Conservation (phyloP, 2,888 invertebrate genomes). For the Merodon equestris region DNA sequence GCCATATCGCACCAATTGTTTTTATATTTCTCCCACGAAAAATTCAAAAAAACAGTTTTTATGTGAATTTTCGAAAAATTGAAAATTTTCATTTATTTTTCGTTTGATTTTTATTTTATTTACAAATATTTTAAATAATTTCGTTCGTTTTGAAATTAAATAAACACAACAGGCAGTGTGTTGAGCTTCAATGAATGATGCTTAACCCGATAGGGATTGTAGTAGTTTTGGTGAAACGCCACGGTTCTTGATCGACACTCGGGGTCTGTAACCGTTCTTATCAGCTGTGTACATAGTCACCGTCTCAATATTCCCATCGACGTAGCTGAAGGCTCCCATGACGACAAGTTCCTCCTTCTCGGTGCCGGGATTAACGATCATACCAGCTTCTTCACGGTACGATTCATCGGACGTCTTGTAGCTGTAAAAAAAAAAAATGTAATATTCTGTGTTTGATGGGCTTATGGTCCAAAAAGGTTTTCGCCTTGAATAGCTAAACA, state of each 20-base stretch:
- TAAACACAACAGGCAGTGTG: no score
- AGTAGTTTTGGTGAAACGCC: constrained; percentile 71
- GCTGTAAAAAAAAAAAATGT: constrained; percentile 63
- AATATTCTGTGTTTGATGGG: no score
- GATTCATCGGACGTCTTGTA: constrained; percentile 76
- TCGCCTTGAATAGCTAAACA: no score
- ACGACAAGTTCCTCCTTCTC: constrained; percentile 76
- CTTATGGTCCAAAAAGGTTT: no score
- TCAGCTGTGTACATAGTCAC: constrained; percentile 78
- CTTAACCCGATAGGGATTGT: constrained; percentile 58
- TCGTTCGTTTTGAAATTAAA: background rate
- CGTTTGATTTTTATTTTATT: no score
- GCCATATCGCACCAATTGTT: no score
- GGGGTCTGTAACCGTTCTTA: constrained; percentile 77
- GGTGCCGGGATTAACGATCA: constrained; percentile 77
- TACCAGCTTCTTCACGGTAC: constrained; percentile 76
- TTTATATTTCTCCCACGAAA: no score
- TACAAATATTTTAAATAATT: no score
- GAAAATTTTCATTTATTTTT: no score
- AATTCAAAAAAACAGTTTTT: no score
- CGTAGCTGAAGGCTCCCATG: constrained; percentile 75
- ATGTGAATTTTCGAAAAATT: background rate
- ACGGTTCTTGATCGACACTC: constrained; percentile 75
- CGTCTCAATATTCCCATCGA: constrained; percentile 75
- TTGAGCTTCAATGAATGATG: no score